These are phyloP conservation scores for Stenurella melanura DNA, from an alignment of 2,888 invertebrate species.

Conservation along the genomic window DNA sequence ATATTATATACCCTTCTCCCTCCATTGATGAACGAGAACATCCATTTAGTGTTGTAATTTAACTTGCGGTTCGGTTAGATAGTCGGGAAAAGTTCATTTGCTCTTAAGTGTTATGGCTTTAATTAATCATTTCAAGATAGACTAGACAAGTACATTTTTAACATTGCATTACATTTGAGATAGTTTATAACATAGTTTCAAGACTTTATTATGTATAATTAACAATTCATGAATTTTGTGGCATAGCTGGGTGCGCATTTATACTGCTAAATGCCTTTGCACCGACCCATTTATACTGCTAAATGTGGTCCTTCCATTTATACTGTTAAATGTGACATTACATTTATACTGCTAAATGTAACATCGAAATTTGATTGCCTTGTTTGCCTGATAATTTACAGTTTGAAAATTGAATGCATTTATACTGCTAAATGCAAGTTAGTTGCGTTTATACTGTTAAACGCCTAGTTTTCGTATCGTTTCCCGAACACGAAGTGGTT, in stretches of 20 bases:
- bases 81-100: neutral
- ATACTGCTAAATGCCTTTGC: conserved; percentile 36
- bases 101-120: conserved; percentile 39
- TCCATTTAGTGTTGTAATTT: conserved; percentile 46
- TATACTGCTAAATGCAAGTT: conserved; percentile 40
- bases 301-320: conserved; percentile 37
- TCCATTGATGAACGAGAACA: conserved; percentile 51
- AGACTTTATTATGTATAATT: neutral
- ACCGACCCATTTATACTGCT: conserved; percentile 35
- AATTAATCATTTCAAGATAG: conserved; percentile 23
- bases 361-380: neutral
- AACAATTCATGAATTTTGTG: neutral
- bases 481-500: conserved; percentile 41
- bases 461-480: conserved; percentile 29
- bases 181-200: conserved; percentile 1
- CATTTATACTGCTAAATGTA: conserved; percentile 45
- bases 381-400: conserved; percentile 2
- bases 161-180: conserved; percentile 15
- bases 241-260: conserved; percentile 14
- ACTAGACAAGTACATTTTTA: conserved; percentile 19
- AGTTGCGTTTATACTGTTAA: conserved; percentile 42
- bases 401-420: conserved; percentile 20
- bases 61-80: conserved; percentile 23
- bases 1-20: conserved; percentile 61
- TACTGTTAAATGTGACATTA: conserved; percentile 41